Conservation (phyloP, 23 tunicate genomes). For the Styela clava region DNA sequence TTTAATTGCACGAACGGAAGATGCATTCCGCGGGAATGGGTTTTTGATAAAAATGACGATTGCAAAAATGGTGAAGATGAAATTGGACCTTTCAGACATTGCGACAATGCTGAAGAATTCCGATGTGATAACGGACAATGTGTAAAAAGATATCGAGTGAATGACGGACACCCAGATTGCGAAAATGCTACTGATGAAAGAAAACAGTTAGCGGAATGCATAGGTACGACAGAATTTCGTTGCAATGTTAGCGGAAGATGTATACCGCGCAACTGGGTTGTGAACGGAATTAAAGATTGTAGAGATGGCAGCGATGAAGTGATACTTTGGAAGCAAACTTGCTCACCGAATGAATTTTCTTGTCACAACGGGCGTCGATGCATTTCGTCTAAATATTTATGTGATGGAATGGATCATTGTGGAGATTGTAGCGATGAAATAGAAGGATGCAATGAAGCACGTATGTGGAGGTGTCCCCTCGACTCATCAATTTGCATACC, state of each 20-base stretch:
- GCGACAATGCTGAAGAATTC: slow-evolving; percentile 32
- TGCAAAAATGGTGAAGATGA: slow-evolving; percentile 35
- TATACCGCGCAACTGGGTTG: slow-evolving; percentile 31
- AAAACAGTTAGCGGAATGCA: not conserved
- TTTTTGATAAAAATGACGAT: slow-evolving; percentile 27
- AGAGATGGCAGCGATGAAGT: slow-evolving; percentile 35
- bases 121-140: slow-evolving; percentile 35
- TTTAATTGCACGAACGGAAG: slow-evolving; percentile 17
- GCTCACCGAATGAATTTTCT: slow-evolving; percentile 13
- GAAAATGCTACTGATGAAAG: slow-evolving; percentile 22
- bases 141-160: slow-evolving; percentile 30
- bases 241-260: slow-evolving; percentile 38
- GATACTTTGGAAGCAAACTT: not conserved
- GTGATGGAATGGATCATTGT: slow-evolving; percentile 48
- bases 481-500: slow-evolving; percentile 4
- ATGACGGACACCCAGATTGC: slow-evolving; percentile 28
- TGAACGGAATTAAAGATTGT: slow-evolving; percentile 10
- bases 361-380: slow-evolving; percentile 32
- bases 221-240: slow-evolving; percentile 17
- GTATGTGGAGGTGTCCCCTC: slow-evolving; percentile 44
- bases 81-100: not conserved
- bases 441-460: slow-evolving; percentile 30
- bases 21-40: slow-evolving; percentile 60
- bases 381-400: slow-evolving; percentile 16
- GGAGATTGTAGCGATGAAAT: slow-evolving; percentile 54